phyloP scores from a whole-genome alignment of 1,140 invertebrate genomes.

The Trigoniulus corallinus region DNA sequence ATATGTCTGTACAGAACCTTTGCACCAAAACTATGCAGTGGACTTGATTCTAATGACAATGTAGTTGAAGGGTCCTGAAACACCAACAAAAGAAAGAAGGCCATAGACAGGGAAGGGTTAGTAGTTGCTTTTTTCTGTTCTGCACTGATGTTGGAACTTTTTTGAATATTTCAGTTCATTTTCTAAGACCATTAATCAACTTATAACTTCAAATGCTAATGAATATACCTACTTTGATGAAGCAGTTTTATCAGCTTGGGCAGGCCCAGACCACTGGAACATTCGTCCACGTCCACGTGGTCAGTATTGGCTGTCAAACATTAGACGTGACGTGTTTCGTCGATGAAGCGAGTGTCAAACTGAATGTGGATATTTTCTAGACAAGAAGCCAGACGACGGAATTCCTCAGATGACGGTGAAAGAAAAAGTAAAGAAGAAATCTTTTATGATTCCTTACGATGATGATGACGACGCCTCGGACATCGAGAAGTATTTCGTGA shows the following conservation, averaged over 20 bases:
- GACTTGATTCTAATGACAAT: too few species aligned
- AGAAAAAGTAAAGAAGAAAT: constrained; percentile 19
- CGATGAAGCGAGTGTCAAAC: neutral
- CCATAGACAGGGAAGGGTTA: too few species aligned
- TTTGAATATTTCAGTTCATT: too few species aligned
- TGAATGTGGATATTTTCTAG: too few species aligned
- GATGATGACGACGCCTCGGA: constrained; percentile 19
- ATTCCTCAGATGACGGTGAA: constrained; percentile 7
- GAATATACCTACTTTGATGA: constrained; percentile 53
- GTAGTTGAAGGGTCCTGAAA: too few species aligned
- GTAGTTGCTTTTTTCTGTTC: too few species aligned
- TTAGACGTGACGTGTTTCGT: neutral
- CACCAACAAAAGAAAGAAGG: too few species aligned
- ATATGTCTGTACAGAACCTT: too few species aligned
- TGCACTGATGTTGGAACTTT: too few species aligned
- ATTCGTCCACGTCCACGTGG: constrained; percentile 33
- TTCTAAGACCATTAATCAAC: too few species aligned
- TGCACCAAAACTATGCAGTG: too few species aligned
- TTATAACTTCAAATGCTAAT: too few species aligned
- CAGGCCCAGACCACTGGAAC: constrained; percentile 56
- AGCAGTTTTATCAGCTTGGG: constrained; percentile 44
- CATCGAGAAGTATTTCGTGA: constrained; percentile 20
- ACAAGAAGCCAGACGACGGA: neutral
- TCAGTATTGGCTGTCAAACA: constrained; percentile 7
- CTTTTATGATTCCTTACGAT: constrained; percentile 21